Conservation (phyloP, 1,140 invertebrate species). For the Drosophila saltans region DNA sequence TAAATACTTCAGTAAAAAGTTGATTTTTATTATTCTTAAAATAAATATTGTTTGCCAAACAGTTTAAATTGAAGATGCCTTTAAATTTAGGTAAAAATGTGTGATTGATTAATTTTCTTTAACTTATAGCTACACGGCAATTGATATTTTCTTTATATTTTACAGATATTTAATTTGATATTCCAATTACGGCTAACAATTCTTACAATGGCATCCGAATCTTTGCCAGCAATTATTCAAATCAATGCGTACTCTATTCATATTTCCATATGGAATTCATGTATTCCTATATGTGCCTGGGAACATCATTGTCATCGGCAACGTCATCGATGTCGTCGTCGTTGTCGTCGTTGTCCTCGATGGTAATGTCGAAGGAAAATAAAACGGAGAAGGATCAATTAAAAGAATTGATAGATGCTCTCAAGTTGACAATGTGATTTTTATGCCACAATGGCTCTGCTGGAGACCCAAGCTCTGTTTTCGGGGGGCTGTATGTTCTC, state of each 20-base stretch:
- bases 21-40: background rate
- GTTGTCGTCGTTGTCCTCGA: background rate
- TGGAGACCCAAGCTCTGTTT: conserved; percentile 18
- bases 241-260: conserved; percentile 28
- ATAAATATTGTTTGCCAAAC: background rate
- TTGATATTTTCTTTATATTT: no score
- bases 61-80: background rate
- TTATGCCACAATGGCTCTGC: conserved; percentile 54
- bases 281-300: conserved; percentile 27
- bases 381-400: conserved; percentile 58
- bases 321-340: background rate
- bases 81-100: background rate
- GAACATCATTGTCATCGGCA: background rate
- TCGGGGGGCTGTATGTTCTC: background rate
- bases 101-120: no score
- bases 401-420: conserved; percentile 66
- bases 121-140: no score
- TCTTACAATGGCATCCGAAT: conserved; percentile 23
- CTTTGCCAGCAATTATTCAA: conserved; percentile 38
- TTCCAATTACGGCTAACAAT: conserved; percentile 12
- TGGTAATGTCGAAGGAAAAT: conserved; percentile 15
- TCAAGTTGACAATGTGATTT: conserved; percentile 67
- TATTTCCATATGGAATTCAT: conserved; percentile 57
- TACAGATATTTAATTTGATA: conserved; percentile 3
- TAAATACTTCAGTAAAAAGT: conserved; percentile 1